These are phyloP conservation scores for Agonopterix alstromeriana DNA, from an alignment of 2,888 invertebrate species.

Conservation along the genomic window DNA sequence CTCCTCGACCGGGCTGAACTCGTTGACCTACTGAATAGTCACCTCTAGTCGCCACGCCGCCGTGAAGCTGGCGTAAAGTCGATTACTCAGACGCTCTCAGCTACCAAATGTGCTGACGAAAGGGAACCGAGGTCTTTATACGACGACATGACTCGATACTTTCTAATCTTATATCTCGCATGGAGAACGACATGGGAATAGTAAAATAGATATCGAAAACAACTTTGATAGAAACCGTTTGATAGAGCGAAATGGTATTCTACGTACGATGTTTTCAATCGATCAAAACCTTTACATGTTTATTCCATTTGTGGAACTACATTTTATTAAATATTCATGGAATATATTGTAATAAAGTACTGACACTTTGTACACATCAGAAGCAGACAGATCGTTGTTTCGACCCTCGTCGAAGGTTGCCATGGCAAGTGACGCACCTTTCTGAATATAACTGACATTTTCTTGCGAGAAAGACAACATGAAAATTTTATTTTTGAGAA, in stretches of 20 bases:
- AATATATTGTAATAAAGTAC: background rate
- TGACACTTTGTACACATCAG: background rate
- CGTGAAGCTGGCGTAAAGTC: slow-evolving; percentile 20
- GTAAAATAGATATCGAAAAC: no score
- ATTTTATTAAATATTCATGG: no score
- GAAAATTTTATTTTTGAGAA: background rate
- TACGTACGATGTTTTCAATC: no score
- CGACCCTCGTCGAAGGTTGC: background rate
- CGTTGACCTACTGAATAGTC: slow-evolving; percentile 46
- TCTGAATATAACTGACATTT: background rate
- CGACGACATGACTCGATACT: slow-evolving; percentile 13
- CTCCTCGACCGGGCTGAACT: slow-evolving; percentile 47
- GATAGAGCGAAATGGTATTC: no score
- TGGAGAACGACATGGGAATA: background rate
- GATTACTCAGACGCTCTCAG: slow-evolving; percentile 21
- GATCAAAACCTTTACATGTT: no score
- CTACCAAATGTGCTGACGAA: slow-evolving; percentile 35
- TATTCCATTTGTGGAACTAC: no score
- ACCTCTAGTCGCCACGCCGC: slow-evolving; percentile 25
- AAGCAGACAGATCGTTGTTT: background rate
- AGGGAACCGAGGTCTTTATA: slow-evolving; percentile 11
- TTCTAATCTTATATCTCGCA: slow-evolving; percentile 15
- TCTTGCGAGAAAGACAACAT: background rate
- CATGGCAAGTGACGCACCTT: slow-evolving; percentile 7
- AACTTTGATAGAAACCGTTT: no score